Evolutionary conservation across 2,113 vertebrate species (phyloP).

Genomic region (Ctenodactylus gundi): DNA sequence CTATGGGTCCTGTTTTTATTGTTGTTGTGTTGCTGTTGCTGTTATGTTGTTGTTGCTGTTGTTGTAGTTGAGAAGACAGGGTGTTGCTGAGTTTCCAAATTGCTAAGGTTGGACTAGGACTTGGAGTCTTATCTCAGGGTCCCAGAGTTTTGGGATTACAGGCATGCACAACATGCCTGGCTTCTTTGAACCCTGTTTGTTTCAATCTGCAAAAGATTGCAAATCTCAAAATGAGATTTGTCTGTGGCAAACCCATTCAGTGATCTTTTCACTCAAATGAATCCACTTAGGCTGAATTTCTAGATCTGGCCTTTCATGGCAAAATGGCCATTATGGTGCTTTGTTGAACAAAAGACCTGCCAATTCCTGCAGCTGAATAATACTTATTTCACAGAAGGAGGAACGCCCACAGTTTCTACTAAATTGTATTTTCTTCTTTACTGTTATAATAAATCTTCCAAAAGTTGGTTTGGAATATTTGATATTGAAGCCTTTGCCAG

Average conservation of each 20-base stretch:
- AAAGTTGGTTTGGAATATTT: no score
- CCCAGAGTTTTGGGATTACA: no score
- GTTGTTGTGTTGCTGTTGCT: no score
- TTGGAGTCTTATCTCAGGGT: no score
- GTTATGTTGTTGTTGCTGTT: no score
- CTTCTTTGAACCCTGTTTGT: not conserved
- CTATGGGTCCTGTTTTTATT: not conserved
- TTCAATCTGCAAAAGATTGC: not conserved
- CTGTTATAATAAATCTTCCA: not conserved
- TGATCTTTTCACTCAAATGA: not conserved
- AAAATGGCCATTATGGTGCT: not conserved
- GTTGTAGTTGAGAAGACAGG: not conserved
- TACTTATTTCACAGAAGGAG: not conserved
- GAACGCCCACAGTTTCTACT: not conserved
- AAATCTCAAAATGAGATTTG: not conserved
- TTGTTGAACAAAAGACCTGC: constrained; percentile 24
- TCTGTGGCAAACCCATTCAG: not conserved
- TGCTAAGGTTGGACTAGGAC: not conserved
- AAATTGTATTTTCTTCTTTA: not conserved
- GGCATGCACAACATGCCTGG: no score
- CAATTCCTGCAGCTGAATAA: not conserved
- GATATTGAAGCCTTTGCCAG: no score
- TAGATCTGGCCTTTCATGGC: not conserved
- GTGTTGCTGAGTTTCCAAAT: not conserved
- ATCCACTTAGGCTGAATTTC: not conserved